These are phyloP conservation scores for Trichopria drosophilae DNA, from an alignment of 2,888 invertebrate species.

Conservation along the genomic window DNA sequence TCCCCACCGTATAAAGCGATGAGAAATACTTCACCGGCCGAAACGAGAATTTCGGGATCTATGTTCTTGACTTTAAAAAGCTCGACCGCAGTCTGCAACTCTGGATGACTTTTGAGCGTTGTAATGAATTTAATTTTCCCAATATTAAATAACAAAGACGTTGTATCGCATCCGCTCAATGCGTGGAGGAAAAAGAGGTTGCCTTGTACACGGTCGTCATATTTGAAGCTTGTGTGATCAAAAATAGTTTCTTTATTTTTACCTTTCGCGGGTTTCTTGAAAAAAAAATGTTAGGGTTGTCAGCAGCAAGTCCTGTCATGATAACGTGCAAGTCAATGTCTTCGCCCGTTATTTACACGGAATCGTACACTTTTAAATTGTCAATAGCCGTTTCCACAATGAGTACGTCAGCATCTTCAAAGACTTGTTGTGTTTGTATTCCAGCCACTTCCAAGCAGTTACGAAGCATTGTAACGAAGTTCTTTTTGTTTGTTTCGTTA, in stretches of 20 bases:
- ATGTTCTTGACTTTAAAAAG: constrained; percentile 3
- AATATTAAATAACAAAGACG: no score
- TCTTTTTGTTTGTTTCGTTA: constrained; percentile 37
- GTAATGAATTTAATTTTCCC: constrained; percentile 4
- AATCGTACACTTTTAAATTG: not conserved
- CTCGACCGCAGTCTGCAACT: not conserved
- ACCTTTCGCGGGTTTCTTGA: not conserved
- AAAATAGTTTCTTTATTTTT: not conserved
- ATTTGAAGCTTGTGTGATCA: not conserved
- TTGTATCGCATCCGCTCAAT: no score
- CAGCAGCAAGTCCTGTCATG: not conserved
- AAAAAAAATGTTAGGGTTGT: not conserved
- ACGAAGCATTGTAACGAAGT: constrained; percentile 45
- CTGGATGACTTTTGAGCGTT: not conserved
- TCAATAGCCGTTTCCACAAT: constrained; percentile 40
- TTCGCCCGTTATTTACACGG: constrained; percentile 1
- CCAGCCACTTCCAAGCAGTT: constrained; percentile 48
- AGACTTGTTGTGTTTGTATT: constrained; percentile 51
- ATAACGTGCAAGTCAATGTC: constrained; percentile 3
- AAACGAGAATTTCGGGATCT: no score
- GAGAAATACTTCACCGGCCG: no score
- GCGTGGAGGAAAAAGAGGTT: not conserved
- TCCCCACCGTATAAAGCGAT: no score
- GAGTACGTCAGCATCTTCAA: no score
- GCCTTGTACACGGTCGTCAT: not conserved